Conservation (phyloP, 92 coral and sea anemone genomes). For the Nematostella vectensis region DNA sequence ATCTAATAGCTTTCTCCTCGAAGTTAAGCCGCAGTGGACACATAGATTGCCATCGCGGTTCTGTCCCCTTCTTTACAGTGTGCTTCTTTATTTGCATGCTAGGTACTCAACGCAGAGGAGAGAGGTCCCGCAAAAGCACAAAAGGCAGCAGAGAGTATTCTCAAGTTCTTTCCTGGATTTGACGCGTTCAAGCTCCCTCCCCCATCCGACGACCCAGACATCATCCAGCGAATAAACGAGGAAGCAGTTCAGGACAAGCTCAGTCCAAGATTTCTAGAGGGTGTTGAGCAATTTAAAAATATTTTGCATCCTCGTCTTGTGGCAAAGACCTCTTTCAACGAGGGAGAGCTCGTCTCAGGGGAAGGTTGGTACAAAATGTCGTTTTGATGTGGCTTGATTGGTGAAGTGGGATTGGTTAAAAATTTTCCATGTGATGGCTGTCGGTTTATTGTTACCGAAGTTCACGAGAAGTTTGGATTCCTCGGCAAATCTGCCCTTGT, state of each 20-base stretch:
- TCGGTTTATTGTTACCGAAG: too few species aligned
- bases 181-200: conserved; percentile 81
- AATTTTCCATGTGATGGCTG: too few species aligned
- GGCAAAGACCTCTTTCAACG: conserved; percentile 34
- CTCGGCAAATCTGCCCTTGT: too few species aligned
- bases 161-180: conserved; percentile 66
- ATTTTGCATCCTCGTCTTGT: conserved; percentile 15
- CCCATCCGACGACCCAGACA: conserved; percentile 50
- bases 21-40: too few species aligned
- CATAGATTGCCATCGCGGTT: too few species aligned
- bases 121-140: conserved; percentile 15
- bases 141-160: conserved; percentile 61
- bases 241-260: conserved; percentile 14
- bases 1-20: too few species aligned
- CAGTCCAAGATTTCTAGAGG: conserved; percentile 25
- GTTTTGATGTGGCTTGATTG: too few species aligned
- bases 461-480: too few species aligned
- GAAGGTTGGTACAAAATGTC: conserved; percentile 48
- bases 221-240: conserved; percentile 32
- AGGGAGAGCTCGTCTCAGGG: conserved; percentile 52
- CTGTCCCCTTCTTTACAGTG: too few species aligned
- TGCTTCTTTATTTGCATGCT: too few species aligned
- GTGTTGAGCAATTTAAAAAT: conserved; percentile 30
- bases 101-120: too few species aligned
- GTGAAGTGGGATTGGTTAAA: too few species aligned